These are phyloP conservation scores for Lagorchestes hirsutus DNA, from an alignment of 2,797 vertebrate genomes.

Conservation along the genomic window DNA sequence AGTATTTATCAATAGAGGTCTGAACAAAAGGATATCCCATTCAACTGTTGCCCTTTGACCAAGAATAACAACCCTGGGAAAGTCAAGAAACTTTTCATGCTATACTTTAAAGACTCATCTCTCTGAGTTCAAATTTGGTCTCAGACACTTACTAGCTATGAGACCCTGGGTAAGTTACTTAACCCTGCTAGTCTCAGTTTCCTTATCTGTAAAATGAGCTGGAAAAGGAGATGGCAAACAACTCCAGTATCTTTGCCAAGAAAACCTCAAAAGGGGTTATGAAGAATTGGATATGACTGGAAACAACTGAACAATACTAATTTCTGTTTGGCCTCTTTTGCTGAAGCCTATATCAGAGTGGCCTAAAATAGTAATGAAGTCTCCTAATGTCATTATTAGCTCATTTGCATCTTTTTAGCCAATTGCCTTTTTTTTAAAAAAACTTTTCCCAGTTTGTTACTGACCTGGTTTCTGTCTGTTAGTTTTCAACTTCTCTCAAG, in stretches of 20 bases:
- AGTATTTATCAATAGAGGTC: not conserved
- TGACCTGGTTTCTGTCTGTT: slow-evolving; percentile 7
- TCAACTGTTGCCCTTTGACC: slow-evolving; percentile 7
- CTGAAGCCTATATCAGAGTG: slow-evolving; percentile 27
- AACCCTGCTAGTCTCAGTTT: not conserved
- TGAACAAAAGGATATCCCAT: slow-evolving; percentile 13
- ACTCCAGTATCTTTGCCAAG: not conserved
- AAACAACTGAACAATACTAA: not conserved
- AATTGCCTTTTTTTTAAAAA: slow-evolving; percentile 8
- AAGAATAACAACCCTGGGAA: not conserved
- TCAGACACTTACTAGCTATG: not conserved
- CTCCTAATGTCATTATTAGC: slow-evolving; percentile 14
- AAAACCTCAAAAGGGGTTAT: not conserved
- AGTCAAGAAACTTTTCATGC: slow-evolving; percentile 32
- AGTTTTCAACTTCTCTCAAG: not conserved
- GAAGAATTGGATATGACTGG: not conserved
- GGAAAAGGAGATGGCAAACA: not conserved
- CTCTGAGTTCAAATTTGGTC: not conserved
- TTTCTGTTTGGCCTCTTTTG: not conserved
- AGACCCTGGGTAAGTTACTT: not conserved
- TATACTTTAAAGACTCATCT: slow-evolving; percentile 9
- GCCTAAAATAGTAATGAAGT: slow-evolving; percentile 11
- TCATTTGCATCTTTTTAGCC: slow-evolving; percentile 29
- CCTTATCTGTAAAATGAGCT: not conserved
- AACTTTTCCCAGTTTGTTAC: not conserved